Evolutionary conservation across 2,888 invertebrate genomes (phyloP).

Genomic region (Nephrotoma guestfalica): DNA sequence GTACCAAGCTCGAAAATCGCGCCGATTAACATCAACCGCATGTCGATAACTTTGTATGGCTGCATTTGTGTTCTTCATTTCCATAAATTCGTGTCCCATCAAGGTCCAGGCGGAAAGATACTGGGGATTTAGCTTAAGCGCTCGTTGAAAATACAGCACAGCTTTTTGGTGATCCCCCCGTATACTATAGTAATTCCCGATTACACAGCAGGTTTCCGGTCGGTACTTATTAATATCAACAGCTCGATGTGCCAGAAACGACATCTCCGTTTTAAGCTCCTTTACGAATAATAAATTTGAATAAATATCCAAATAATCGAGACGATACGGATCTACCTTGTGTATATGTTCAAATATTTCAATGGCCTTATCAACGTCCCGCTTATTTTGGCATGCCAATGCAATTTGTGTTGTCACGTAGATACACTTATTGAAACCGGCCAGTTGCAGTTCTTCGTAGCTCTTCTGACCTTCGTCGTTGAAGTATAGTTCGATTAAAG

Average conservation of each 20-base stretch:
- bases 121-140: conserved; percentile 82
- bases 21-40: conserved; percentile 87
- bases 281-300: conserved; percentile 92
- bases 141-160: conserved; percentile 92
- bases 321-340: conserved; percentile 76
- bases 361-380: conserved; percentile 84
- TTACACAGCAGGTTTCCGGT: conserved; percentile 94
- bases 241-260: conserved; percentile 84
- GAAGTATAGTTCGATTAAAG: conserved; percentile 76
- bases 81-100: conserved; percentile 98
- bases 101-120: conserved; percentile 95
- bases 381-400: conserved; percentile 78
- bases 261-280: conserved; percentile 81
- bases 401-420: conserved; percentile 88
- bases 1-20: conserved; percentile 97
- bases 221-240: conserved; percentile 91
- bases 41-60: conserved; percentile 97
- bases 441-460: conserved; percentile 57
- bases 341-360: conserved; percentile 70
- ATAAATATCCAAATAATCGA: conserved; percentile 93
- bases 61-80: conserved; percentile 94
- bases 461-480: conserved; percentile 80
- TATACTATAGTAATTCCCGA: conserved; percentile 95
- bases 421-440: conserved; percentile 75
- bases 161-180: conserved; percentile 94